Conservation (phyloP, 2,113 vertebrate species). For the Chaetops frenatus region DNA sequence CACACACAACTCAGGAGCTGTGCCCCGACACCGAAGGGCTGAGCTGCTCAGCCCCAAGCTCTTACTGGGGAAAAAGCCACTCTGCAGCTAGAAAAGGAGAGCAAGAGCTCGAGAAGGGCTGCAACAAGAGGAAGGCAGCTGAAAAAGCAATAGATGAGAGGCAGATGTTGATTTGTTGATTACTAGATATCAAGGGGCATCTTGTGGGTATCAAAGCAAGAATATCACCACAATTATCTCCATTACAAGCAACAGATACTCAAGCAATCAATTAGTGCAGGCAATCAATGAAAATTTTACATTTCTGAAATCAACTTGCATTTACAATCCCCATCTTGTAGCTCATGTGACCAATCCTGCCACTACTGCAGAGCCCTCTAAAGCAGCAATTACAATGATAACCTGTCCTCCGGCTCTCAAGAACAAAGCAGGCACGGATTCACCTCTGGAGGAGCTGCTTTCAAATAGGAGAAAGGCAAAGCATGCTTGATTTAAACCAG, state of each 20-base stretch:
- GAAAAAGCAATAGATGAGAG: background rate
- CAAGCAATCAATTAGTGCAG: background rate
- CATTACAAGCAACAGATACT: background rate
- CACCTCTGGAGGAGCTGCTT: background rate
- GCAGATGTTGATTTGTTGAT: background rate
- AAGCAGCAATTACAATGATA: background rate
- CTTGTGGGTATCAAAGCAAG: constrained; percentile 13
- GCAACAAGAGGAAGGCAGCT: background rate
- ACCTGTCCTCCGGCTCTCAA: background rate
- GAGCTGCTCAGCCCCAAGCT: background rate
- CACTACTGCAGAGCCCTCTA: background rate
- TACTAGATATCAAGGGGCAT: background rate
- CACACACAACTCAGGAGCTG: background rate
- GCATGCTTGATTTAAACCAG: background rate
- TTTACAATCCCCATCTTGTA: background rate
- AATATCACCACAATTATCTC: background rate
- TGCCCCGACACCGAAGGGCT: background rate
- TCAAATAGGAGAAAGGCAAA: background rate
- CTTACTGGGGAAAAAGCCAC: background rate
- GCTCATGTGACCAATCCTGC: background rate
- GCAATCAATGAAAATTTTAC: background rate
- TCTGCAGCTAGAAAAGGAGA: background rate
- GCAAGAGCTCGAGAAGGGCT: background rate
- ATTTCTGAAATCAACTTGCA: background rate
- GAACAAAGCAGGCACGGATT: accelerated